Conservation (phyloP, 2,113 vertebrate genomes). For the Paramisgurnus dabryanus region DNA sequence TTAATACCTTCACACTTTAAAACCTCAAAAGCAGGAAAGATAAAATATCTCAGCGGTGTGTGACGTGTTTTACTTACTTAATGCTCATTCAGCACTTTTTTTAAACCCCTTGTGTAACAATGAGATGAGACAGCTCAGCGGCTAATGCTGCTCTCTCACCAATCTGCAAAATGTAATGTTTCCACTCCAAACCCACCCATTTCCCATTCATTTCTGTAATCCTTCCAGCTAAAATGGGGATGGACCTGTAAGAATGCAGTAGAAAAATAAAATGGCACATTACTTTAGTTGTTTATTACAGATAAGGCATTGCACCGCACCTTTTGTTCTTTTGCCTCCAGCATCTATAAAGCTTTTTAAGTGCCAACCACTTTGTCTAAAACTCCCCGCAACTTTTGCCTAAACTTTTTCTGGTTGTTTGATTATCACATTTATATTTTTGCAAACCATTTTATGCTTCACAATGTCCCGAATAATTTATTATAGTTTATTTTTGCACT, state of each 20-base stretch:
- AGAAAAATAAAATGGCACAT: slow-evolving; percentile 15
- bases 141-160: slow-evolving; percentile 17
- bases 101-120: slow-evolving; percentile 38
- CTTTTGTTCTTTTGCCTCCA: background rate
- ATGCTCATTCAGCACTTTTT: slow-evolving; percentile 1
- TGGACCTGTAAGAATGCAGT: slow-evolving; percentile 10
- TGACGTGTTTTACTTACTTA: background rate
- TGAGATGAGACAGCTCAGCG: slow-evolving; percentile 35
- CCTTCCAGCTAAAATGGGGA: background rate
- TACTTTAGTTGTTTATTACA: slow-evolving; percentile 14
- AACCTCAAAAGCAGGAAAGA: background rate
- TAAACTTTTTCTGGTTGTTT: background rate
- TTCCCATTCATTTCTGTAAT: background rate
- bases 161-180: slow-evolving; percentile 43
- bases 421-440: background rate
- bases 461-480: background rate
- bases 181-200: slow-evolving; percentile 29
- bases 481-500: background rate
- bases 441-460: background rate
- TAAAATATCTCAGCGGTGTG: background rate
- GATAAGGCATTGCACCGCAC: slow-evolving; percentile 1
- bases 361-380: background rate
- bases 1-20: background rate
- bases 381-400: too few relatives aligned
- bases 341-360: slow-evolving; percentile 14